Base-by-base conservation (phyloP, 2,797 vertebrate genomes). In the Phrynocephalus vlangalii region DNA sequence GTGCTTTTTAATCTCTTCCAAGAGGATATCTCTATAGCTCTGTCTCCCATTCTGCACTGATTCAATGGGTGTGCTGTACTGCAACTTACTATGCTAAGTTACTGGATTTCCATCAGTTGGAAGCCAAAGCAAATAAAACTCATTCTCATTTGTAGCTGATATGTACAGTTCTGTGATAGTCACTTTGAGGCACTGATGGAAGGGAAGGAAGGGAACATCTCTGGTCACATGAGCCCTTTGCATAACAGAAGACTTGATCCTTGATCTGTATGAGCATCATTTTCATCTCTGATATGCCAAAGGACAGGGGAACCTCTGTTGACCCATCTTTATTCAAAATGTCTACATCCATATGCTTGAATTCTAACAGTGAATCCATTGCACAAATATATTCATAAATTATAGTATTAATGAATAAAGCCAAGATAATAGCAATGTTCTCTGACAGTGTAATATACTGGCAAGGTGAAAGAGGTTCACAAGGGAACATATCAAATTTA, bases 371-470 rank as follows among this genome's bases (percentile, higher is more conserved):
- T 71, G 85, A 88, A 82, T 85, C 87, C 83, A 77, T 88, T 85
- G 78, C 76, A 83, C 33, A n/a, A 44, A n/a, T 85, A 70, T 88
- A 85, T 85, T 68, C 81, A 88, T 88, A 77, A 81, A 88, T 88
- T 82, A 85, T 22, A 16, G 48, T 76, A 88, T 88, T 88, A 88
- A 88, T 85, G 78, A 85, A 85, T 85, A 88, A 88, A 88, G 63
- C 77, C 77, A 9, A 88, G 44, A 77, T 66, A 56, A 30, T 18
- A 87, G 68, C 6, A 87, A 76, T 2, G 18, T 70, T 75, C 33
- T 79, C 15, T 30, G 77, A 5, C 44, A 30, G 28, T 33, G 2
- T 60, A 26, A 84, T 90, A 79, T 44, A 92, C 79, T 78, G 72
- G 71, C 38, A 90, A 52, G 67, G 63, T 82, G 85, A 76, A 90